Evolutionary conservation across 2,888 invertebrate species (phyloP).

Genomic region (Oscheius onirici): DNA sequence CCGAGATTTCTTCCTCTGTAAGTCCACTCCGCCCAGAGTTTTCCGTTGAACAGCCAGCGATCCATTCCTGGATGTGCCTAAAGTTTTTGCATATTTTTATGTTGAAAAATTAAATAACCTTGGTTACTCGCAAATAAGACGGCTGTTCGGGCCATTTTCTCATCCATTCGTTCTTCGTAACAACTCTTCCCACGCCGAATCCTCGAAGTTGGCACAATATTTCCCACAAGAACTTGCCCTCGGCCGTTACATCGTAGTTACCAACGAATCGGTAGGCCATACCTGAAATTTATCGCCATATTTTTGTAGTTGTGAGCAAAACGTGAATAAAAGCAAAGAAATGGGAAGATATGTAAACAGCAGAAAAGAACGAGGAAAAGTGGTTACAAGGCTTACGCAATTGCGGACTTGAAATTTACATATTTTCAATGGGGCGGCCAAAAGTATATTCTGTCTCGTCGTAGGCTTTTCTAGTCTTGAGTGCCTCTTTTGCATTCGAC

Average conservation of each 20-base stretch:
- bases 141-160: conserved; percentile 69
- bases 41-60: conserved; percentile 65
- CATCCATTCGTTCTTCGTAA: conserved; percentile 69
- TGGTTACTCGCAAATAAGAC: conserved; percentile 65
- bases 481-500: background rate
- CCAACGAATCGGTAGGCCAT: conserved; percentile 63
- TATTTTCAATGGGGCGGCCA: background rate
- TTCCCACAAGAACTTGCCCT: conserved; percentile 70
- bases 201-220: conserved; percentile 66
- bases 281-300: background rate
- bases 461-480: conserved; percentile 7
- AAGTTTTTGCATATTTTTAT: background rate
- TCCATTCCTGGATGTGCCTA: conserved; percentile 69
- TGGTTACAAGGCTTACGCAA: no score
- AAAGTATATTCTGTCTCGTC: background rate
- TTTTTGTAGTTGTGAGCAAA: no score
- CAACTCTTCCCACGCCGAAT: conserved; percentile 69
- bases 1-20: conserved; percentile 67
- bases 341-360: no score
- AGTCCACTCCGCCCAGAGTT: conserved; percentile 67
- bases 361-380: no score
- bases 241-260: conserved; percentile 64
- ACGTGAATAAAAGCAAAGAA: no score
- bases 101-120: conserved; percentile 45
- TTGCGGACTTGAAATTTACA: no score